Evolutionary conservation across 2,113 vertebrate genomes (phyloP), one percentile per base, ranked within the genome.

Genomic region (Limanda limanda): DNA sequence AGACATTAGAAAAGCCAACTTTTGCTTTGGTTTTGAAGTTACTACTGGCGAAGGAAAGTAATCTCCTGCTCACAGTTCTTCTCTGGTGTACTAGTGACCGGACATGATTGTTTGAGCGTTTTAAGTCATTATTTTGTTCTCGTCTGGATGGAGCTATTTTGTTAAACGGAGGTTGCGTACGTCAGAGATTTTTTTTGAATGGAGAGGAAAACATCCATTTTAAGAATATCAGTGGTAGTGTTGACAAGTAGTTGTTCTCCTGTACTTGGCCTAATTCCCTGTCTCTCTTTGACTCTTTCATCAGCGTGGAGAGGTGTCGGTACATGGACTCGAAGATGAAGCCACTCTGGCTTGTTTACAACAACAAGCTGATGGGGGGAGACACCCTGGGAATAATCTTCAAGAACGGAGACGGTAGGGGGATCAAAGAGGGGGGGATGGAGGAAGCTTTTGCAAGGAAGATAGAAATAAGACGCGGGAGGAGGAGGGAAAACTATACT

Each of bases 311-410:
- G 76, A 97, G 93, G 81, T 99, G 98, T 93, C 97, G 95, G 56
- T 99, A 97, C 24, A 99, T 99, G 98, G 97, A 99, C 93, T 99
- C 98, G 18, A 99, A 99, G 92, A 99, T 99, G 98, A 99, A 99
- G 86, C 98, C 98, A 13, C 93, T 99, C 4, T 99, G 98, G 97
- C 96, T 99, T 40, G 97, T 99, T 8, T 99, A 99, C 90, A 96
- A 95, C 88, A 99, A 97, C 89, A 97, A 97, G 90, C 95, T 97
- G 80, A 94, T 97, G 88, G 94, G 93, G 48, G 96, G 97, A 65
- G 97, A 99, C 86, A 94, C 93, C 0, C 94, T 97, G 61, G 97
- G 96, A 40, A 97, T 99, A 89, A 99, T 99, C 92, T 99, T 98
- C 90, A 99, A 99, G 94, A 99, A 99, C 5, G 98, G 98, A 68